Evolutionary conservation across 2,888 invertebrate genomes (phyloP).

Genomic region (Coelinius sp.): DNA sequence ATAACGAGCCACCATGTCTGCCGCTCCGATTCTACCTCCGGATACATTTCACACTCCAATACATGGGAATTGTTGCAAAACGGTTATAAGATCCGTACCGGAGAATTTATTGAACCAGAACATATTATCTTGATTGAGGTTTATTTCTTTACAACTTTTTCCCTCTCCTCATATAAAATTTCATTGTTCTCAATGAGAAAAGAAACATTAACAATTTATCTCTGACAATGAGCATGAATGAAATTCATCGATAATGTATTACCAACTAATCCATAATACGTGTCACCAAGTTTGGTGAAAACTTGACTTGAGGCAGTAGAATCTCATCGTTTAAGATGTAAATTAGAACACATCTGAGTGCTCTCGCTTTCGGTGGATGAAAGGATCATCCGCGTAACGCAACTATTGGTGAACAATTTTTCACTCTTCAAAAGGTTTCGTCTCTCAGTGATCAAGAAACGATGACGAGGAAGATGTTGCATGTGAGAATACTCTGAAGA

Average conservation of each 20-base stretch:
- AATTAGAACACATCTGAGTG: neutral
- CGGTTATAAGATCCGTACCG: constrained; percentile 28
- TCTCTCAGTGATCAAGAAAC: constrained; percentile 6
- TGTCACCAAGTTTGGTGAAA: neutral
- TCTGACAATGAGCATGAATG: neutral
- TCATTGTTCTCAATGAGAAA: neutral
- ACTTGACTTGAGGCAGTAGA: neutral
- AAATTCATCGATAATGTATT: neutral
- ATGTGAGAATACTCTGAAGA: neutral
- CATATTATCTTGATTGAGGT: constrained; percentile 2
- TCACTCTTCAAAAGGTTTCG: constrained; percentile 6
- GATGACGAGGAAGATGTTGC: constrained; percentile 11
- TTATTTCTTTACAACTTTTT: neutral
- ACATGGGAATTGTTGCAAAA: constrained; percentile 38
- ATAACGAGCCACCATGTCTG: constrained; percentile 45
- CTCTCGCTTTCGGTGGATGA: neutral
- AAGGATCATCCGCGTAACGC: neutral
- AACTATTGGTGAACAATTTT: constrained; percentile 16
- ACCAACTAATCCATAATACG: neutral
- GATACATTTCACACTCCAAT: constrained; percentile 30
- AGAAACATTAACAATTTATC: neutral
- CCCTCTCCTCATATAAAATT: neutral
- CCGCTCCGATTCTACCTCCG: constrained; percentile 39
- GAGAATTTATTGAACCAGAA: constrained; percentile 22
- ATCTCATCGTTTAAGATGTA: constrained; percentile 9